Evolutionary conservation across 2,888 invertebrate genomes (phyloP), one percentile per base, ranked within the genome.

Genomic region (Glyphotaelius pellucidus): DNA sequence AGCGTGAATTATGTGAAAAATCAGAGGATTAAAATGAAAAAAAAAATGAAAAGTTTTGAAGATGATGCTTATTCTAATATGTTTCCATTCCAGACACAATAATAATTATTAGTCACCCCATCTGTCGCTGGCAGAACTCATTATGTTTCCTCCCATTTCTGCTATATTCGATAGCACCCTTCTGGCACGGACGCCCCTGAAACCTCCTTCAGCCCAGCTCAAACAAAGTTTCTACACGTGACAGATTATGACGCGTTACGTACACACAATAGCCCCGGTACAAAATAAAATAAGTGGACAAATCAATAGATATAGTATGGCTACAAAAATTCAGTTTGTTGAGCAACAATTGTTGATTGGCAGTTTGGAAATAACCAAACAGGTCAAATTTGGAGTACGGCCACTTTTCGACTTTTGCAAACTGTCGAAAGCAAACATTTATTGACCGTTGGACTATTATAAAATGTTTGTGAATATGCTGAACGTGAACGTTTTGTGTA

Each of bases 161-260:
- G 67, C 9, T n/a, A 67, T 9, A 67, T 67, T 67, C 2, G 25
- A 9, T 25, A n/a, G 2, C 67, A 67, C 67, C 9, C 67, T 67
- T 67, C 67, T 67, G 19, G 83, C 83, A 83, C 83, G 83, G 7
- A 35, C 35, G 83, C 25, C 83, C 83, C 83, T 38, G 83, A 35
- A 35, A 83, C 83, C 83, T 83, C 19, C 35, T 83, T 35, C 83
- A 38, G 35, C 32, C 83, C 9, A 83, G 83, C 35, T 83, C 35
- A 32, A 32, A 83, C 35, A 83, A 83, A 83, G 83, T 83, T 83
- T 67, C 19, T 35, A 38, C 83, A 83, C 83, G 83, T 83, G 83
- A 83, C 83, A 83, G 35, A 83, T 83, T 83, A 83, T 35, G 83
- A 35, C 83, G 83, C 25, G 35, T 83, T 83, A 19, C 35, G 9